Evolutionary conservation across 1,140 invertebrate genomes (phyloP), one percentile per base, ranked within the genome.

Genomic region (Thalassaphorura encarpata): DNA sequence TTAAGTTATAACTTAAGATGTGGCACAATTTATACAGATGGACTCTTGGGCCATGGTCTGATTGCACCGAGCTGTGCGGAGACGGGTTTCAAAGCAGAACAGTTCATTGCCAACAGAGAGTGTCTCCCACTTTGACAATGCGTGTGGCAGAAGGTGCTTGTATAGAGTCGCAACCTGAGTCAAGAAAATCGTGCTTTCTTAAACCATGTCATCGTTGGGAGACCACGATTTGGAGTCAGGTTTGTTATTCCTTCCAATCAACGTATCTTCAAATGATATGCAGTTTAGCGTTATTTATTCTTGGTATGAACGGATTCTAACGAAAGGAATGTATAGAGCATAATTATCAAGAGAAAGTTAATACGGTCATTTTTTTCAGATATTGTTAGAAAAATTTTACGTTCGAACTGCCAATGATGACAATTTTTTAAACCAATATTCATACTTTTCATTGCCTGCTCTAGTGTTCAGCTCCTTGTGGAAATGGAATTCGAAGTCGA

Each of bases 61-160:
- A 80, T 61, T 85, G 83, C 67, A 83, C 81, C 36, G 77, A 78
- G 16, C 78, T 77, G 33, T 86, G 84, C 69, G 83, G 83, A 11
- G 73, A 75, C 58, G 83, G 83, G 60, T 72, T 73, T n/a, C 73
- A 77, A 62, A 77, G 73, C 0, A 70, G 81, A 48, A 69, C 73
- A 43, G 61, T 77, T 43, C 68, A 72, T 52, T 79, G 77, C 56
- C 69, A 77, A 43, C 62, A 71, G 43, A 57, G 71, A 13, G 65
- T 77, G 29, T 73, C 72, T 1, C 71, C 73, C 6, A 73, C 72
- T 3, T 67, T 77, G 52, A 74, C 73, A 11, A 76, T 78, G 61
- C 72, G 76, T 26, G 76, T 80, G 3, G 73, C 72, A 52, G 75
- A 73, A 43, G 68, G 67, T 3, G 71, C 71, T 27, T 79, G 77